Base-by-base conservation (phyloP, 2,888 invertebrate species). In the Thereva nobilitata region DNA sequence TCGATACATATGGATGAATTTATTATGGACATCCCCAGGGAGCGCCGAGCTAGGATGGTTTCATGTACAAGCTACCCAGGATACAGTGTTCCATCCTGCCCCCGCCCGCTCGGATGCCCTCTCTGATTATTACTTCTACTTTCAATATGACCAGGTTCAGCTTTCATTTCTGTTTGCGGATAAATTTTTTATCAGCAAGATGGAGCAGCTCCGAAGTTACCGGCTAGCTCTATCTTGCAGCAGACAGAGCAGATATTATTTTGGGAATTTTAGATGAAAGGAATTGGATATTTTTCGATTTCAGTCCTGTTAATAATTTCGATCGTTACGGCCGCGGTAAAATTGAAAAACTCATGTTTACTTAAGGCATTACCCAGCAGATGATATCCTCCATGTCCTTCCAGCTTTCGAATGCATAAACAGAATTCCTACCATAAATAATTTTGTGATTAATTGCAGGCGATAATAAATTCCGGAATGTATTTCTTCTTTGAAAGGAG, bases 1-100 rank as follows among this genome's bases (percentile, higher is more conserved):
- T 77, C 77, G 78, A 75, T 77, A 73, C 71, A 71, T 66, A 69
- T 67, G 64, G 68, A 67, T 69, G 64, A 69, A 69, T 69, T 69
- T 69, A 67, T 69, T 69, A 69, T 69, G 66, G 53, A 64, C 40
- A 64, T 64, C 53, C 53, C 52, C 42, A 42, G 52, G 10, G 59
- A 23, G 23, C 23, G 23, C 23, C 23, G 23, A 23, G 23, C 23
- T 23, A 2, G 23, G 23, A 23, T 2, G 23, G 23, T 23, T 23
- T 23, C 23, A 23, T 23, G 23, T 23, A 23, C 23, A 47, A 49
- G 10, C 59, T 49, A 52, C 12, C 59, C 55, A 41, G 59, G 42
- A 23, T 44, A 42, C 38, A 44, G 42, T n/a, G 56, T 44, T 44
- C 44, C 56, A 8, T 35, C 59, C 37, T 47, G 59, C 49, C 59